Evolutionary conservation across 2,888 invertebrate species (phyloP).

Genomic region (Rotaria sp.): DNA sequence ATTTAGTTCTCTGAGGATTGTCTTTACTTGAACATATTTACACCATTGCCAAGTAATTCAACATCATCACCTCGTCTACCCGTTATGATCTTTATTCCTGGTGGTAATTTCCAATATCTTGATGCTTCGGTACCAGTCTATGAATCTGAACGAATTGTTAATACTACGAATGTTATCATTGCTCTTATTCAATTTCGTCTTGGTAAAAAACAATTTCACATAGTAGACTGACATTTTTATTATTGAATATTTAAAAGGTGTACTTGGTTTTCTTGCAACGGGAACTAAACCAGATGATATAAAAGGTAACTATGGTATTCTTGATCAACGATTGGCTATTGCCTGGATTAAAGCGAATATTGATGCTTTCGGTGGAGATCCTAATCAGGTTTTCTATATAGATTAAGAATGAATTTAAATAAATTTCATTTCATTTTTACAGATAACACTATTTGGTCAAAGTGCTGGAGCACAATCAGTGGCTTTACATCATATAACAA

Average conservation of each 20-base stretch:
- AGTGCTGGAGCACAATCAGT: conserved; percentile 33
- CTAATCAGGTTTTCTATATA: not conserved
- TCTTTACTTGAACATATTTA: conserved; percentile 44
- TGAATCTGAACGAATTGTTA: conserved; percentile 48
- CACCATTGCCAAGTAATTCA: conserved; percentile 41
- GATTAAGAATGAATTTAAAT: too few species aligned
- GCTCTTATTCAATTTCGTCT: conserved; percentile 53
- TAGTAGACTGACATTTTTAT: not conserved
- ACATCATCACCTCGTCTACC: conserved; percentile 42
- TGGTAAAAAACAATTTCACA: conserved; percentile 44
- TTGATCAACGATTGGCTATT: conserved; percentile 30
- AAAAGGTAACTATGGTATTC: conserved; percentile 28
- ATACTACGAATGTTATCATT: conserved; percentile 49
- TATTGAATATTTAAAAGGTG: not conserved
- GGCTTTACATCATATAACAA: not conserved
- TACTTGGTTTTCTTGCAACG: conserved; percentile 21
- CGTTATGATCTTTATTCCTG: conserved; percentile 52
- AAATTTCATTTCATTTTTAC: not conserved
- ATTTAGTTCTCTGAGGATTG: conserved; percentile 43
- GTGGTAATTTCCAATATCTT: conserved; percentile 50
- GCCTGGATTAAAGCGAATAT: conserved; percentile 30
- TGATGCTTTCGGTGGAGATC: conserved; percentile 25
- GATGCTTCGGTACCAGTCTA: conserved; percentile 50
- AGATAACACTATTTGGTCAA: conserved; percentile 42
- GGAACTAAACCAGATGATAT: conserved; percentile 5